Conservation (phyloP, 2,888 invertebrate genomes). For the Diadegma fenestrale region DNA sequence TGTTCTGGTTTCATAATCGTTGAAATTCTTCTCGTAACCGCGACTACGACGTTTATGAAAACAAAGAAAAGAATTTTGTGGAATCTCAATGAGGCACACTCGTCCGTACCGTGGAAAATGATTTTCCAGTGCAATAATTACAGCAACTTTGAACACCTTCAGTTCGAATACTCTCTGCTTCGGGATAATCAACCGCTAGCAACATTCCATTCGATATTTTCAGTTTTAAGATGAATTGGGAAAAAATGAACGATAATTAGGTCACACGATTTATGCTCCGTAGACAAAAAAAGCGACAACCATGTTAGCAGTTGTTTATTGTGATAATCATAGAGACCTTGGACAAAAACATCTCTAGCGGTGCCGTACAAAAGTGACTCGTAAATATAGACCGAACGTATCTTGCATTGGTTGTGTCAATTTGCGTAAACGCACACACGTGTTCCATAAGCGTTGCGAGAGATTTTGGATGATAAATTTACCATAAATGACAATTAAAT, state of each 20-base stretch:
- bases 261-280: neutral
- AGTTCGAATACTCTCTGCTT: neutral
- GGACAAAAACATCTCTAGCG: slow-evolving; percentile 5
- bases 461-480: neutral
- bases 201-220: neutral
- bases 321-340: slow-evolving; percentile 29
- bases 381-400: neutral
- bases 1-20: too few relatives aligned
- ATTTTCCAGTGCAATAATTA: too few relatives aligned
- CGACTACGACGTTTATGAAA: too few relatives aligned
- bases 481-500: neutral
- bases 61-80: too few relatives aligned
- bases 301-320: neutral
- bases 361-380: neutral
- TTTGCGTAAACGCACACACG: neutral
- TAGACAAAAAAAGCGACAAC: slow-evolving; percentile 1
- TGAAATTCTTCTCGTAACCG: too few relatives aligned
- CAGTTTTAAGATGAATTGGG: neutral
- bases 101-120: too few relatives aligned
- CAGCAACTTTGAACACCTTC: too few relatives aligned
- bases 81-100: too few relatives aligned
- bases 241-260: neutral
- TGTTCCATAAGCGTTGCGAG: neutral
- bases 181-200: neutral
- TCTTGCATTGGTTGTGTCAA: slow-evolving; percentile 25